Evolutionary conservation across 2,797 vertebrate genomes (phyloP).

Genomic region (Anomalospiza imberbis): DNA sequence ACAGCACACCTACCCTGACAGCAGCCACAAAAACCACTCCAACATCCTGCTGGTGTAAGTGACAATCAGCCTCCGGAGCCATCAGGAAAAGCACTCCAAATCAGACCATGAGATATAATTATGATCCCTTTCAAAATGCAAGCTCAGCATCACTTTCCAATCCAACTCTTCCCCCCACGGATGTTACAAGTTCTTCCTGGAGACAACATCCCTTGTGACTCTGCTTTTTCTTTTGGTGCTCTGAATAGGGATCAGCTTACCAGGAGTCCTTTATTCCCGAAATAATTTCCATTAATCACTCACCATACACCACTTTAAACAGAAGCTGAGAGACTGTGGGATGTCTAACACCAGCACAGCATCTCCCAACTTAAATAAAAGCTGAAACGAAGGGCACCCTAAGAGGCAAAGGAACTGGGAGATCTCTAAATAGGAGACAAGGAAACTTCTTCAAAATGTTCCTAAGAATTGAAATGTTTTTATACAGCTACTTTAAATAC

Average conservation of each 20-base stretch:
- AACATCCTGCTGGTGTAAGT: not conserved
- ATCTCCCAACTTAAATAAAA: slow-evolving; percentile 2
- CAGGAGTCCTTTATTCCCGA: slow-evolving; percentile 47
- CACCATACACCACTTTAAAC: not conserved
- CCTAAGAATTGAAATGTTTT: not conserved
- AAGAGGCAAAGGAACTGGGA: not conserved
- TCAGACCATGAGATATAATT: slow-evolving; percentile 20
- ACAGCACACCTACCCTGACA: not conserved
- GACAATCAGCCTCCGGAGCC: not conserved
- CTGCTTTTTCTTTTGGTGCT: slow-evolving; percentile 47
- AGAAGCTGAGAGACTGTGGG: slow-evolving; percentile 34
- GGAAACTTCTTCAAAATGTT: not conserved
- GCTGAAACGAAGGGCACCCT: not conserved
- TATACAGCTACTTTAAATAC: not conserved
- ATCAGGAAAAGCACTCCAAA: slow-evolving; percentile 23
- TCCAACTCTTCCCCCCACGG: not conserved
- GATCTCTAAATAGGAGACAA: not conserved
- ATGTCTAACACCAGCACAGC: not conserved
- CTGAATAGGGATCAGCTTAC: slow-evolving; percentile 61
- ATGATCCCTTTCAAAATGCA: slow-evolving; percentile 25
- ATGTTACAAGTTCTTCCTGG: slow-evolving; percentile 33
- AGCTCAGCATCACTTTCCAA: slow-evolving; percentile 32
- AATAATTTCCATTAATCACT: slow-evolving; percentile 64
- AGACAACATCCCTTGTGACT: slow-evolving; percentile 34
- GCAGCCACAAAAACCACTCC: not conserved